phyloP scores from a whole-genome alignment of 2,888 invertebrate species.

The Dione juno region DNA sequence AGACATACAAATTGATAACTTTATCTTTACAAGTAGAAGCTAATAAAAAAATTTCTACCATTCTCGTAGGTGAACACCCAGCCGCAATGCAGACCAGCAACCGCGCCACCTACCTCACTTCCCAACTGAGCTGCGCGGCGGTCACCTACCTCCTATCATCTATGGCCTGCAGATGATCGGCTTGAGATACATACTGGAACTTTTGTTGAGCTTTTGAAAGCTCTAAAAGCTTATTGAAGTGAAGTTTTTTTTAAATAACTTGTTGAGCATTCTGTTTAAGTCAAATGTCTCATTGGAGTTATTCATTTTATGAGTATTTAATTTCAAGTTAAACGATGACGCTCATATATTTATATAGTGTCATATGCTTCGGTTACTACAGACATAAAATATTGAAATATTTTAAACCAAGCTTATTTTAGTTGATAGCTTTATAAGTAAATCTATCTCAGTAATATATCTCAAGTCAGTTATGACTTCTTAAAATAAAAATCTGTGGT shows the following conservation, averaged over 20 bases:
- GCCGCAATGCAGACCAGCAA: slow-evolving; percentile 93
- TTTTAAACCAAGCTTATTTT: too few relatives aligned
- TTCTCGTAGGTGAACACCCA: slow-evolving; percentile 89
- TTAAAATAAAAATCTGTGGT: too few relatives aligned
- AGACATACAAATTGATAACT: not conserved
- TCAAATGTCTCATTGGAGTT: not conserved
- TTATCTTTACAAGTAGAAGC: not conserved
- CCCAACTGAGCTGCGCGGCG: slow-evolving; percentile 76
- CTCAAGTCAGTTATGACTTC: too few relatives aligned
- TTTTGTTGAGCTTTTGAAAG: slow-evolving; percentile 37
- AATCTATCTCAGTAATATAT: too few relatives aligned
- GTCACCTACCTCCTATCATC: slow-evolving; percentile 75
- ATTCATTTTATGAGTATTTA: not conserved
- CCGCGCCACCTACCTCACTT: slow-evolving; percentile 79
- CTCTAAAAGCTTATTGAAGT: not conserved
- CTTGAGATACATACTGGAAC: slow-evolving; percentile 46
- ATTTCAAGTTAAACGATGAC: not conserved
- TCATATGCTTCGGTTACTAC: too few relatives aligned
- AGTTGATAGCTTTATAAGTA: too few relatives aligned
- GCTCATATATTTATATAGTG: not conserved
- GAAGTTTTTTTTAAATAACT: not conserved
- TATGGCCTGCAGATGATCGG: slow-evolving; percentile 78
- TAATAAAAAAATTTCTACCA: not conserved
- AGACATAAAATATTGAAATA: too few relatives aligned
- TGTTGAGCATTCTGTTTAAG: not conserved